Evolutionary conservation across 2,888 invertebrate genomes (phyloP).

Genomic region (Synanthedon tipuliformis): DNA sequence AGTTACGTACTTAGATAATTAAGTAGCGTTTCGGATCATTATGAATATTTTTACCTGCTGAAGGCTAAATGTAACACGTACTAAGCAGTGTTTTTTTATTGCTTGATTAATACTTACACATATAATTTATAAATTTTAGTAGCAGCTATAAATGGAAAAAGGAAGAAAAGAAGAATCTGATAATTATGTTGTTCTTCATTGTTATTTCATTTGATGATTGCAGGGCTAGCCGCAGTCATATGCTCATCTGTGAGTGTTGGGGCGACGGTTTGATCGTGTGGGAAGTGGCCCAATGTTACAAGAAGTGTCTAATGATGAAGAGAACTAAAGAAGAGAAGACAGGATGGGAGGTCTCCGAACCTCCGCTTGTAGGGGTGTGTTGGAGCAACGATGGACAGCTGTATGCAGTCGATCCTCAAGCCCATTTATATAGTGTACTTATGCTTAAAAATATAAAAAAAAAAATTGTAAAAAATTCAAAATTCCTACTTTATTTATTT

Average conservation of each 20-base stretch:
- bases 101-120: too few species aligned
- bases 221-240: conserved; percentile 50
- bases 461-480: too few species aligned
- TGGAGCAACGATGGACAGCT: conserved; percentile 53
- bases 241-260: conserved; percentile 53
- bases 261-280: conserved; percentile 50
- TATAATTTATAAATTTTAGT: too few species aligned
- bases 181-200: not conserved
- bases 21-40: too few species aligned
- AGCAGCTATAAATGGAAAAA: too few species aligned
- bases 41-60: not conserved
- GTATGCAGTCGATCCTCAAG: conserved; percentile 41
- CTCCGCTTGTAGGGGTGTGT: conserved; percentile 34
- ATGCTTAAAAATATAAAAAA: conserved; percentile 10
- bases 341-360: conserved; percentile 37
- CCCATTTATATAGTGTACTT: conserved; percentile 48
- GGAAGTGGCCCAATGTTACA: conserved; percentile 59
- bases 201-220: too few species aligned
- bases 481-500: too few species aligned
- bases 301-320: conserved; percentile 40
- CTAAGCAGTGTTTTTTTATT: too few species aligned
- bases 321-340: conserved; percentile 31
- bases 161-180: not conserved
- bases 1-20: too few species aligned
- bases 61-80: not conserved